phyloP scores from a whole-genome alignment of 2,113 vertebrate genomes.

The Excalfactoria chinensis region DNA sequence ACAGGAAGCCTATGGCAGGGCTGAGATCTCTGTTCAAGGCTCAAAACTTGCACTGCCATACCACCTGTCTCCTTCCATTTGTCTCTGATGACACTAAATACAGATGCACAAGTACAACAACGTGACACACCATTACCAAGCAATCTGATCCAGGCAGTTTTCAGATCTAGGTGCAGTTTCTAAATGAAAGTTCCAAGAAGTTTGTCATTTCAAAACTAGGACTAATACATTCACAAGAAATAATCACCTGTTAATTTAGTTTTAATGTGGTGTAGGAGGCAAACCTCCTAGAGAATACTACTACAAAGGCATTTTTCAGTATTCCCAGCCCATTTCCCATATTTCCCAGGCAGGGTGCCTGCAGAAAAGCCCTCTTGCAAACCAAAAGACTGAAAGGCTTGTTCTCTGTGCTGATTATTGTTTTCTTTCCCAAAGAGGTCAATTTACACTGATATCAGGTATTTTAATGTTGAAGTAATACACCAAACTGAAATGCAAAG shows the following conservation, averaged over 20 bases:
- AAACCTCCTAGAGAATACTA: not conserved
- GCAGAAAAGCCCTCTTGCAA: not conserved
- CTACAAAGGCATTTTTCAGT: not conserved
- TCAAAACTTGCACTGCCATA: not conserved
- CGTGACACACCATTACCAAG: not conserved
- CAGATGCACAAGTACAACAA: fast-evolving
- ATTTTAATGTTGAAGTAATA: conserved; percentile 54
- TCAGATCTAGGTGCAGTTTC: not conserved
- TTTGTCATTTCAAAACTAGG: not conserved
- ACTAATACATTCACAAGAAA: not conserved
- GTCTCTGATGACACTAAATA: not conserved
- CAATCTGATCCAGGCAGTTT: not conserved
- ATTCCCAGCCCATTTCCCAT: too few species aligned
- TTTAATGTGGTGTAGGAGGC: not conserved
- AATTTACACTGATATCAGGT: conserved; percentile 39
- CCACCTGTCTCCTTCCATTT: not conserved
- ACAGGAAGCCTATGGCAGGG: not conserved
- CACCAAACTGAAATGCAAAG: conserved; percentile 41
- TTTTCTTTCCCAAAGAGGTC: not conserved
- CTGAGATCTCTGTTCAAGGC: not conserved
- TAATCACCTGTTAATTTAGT: not conserved
- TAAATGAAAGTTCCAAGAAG: not conserved
- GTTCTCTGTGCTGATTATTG: not conserved
- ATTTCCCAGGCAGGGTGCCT: not conserved
- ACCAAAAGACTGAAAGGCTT: conserved; percentile 10